Evolutionary conservation across 2,797 vertebrate genomes (phyloP).

Genomic region (Eremophila alpestris): DNA sequence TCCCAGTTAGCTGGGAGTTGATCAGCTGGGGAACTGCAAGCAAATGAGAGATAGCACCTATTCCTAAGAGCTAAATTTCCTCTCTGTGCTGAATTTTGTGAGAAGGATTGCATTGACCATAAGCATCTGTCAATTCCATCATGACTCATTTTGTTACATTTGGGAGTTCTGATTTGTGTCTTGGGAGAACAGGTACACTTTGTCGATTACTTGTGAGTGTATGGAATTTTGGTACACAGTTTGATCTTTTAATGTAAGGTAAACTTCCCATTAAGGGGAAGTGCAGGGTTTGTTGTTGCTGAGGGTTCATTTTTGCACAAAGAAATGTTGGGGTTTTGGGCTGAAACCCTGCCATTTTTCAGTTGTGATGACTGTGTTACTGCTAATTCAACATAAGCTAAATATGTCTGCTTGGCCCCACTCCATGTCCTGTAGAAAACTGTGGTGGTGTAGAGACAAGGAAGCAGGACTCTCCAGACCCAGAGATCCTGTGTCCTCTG

Average conservation of each 20-base stretch:
- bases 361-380: neutral
- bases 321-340: neutral
- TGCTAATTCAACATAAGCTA: neutral
- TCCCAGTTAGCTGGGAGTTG: neutral
- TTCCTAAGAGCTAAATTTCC: conserved; percentile 5
- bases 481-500: neutral
- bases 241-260: neutral
- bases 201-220: neutral
- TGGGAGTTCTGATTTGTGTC: neutral
- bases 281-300: accelerated
- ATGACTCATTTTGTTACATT: conserved; percentile 6
- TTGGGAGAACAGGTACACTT: neutral
- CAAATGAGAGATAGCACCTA: neutral
- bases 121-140: neutral
- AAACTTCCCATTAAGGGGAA: neutral
- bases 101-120: neutral
- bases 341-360: neutral
- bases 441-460: neutral
- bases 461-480: neutral
- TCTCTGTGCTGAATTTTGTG: neutral
- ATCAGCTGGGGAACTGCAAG: neutral
- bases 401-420: neutral
- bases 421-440: neutral
- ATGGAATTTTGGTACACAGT: neutral
- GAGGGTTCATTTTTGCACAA: neutral